Evolutionary conservation across 2,888 invertebrate species (phyloP), one percentile per base, ranked within the genome.

Genomic region (Lasioglossum pauxillum): DNA sequence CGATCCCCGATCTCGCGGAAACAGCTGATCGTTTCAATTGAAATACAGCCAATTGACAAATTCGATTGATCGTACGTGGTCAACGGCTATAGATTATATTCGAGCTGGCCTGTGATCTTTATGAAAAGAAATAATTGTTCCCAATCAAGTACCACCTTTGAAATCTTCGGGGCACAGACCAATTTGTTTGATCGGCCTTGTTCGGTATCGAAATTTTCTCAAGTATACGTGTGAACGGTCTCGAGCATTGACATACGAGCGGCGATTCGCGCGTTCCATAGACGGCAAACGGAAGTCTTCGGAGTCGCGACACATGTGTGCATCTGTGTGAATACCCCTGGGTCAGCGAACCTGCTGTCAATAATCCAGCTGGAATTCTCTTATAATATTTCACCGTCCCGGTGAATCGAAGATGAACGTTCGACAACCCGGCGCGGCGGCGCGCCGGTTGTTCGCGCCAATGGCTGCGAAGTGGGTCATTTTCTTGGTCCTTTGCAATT

Each of bases 301-400:
- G 82, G 82, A 82, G 75, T 79, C 87, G 82, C 78, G 78, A 35
- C 38, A 72, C 80, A 74, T 41, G 85, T 79, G 86, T 75, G 75
- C 80, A 84, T 80, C 82, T 82, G 82, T 85, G 84, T 83, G 86
- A 74, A 75, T 3, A 38, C 41, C 78, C 82, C 80, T 83, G 86
- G 91, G 91, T 91, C 91, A 92, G 84, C 91, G 92, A 91, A 91
- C 91, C 84, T 84, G 71, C 84, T 75, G 80, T 76, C 72, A 78
- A 72, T 87, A 83, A 87, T 89, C 87, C 80, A 80, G 81, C 78
- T 90, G 91, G 92, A 92, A 92, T 92, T 92, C 88, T 90, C 89
- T 92, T 90, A 88, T 90, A 38, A 73, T 49, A 76, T 76, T 64
- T 67, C 75, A 35, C 35, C 19, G 67, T 67, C 75, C 44, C 57